Base-by-base conservation (phyloP, 2,797 vertebrate species). In the Acestrorhynchus altus region DNA sequence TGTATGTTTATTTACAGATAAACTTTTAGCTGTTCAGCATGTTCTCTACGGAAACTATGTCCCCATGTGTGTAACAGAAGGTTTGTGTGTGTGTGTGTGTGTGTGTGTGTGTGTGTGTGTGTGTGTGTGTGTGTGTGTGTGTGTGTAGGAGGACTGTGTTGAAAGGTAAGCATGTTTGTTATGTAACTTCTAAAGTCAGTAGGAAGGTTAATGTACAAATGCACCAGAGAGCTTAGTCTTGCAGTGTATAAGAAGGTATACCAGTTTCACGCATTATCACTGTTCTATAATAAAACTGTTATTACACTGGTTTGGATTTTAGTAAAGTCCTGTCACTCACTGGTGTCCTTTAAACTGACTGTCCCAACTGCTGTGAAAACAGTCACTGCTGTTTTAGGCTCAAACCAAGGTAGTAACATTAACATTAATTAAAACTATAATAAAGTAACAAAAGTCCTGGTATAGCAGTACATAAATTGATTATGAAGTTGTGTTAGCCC, bases 131-230 rank as follows among this genome's bases (percentile, higher is more conserved):
- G 2, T 42, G 16, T n/a, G 42, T 51, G 46, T 47, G 42, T 66
- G 63, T 74, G 47, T 2, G 31, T 2, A 6, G 31, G 31, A 2
- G 31, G 31, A 18, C 60, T 54, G 70, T 59, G 59, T 52, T 81
- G 72, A 75, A 61, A 83, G 72, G 65, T 2, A 71, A 65, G 54
- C 56, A 81, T 83, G 49, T 63, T 11, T 56, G 28, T 81, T 83
- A 81, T 57, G 54, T 72, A 81, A 78, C 82, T 20, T 70, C 46
- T 78, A 71, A 74, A 60, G 44, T 66, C 74, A 46, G 28, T 63
- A 46, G 47, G 31, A 56, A 31, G 16, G 31, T 61, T 61, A 61
- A 46, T 40, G 49, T 73, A 13, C 20, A 57, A 82, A 47, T 39
- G 64, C 16, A 8, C 42, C 28, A 74, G 64, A 28, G 28, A 35